Conservation (phyloP, 1,140 invertebrate genomes). For the Acromyrmex heyeri region DNA sequence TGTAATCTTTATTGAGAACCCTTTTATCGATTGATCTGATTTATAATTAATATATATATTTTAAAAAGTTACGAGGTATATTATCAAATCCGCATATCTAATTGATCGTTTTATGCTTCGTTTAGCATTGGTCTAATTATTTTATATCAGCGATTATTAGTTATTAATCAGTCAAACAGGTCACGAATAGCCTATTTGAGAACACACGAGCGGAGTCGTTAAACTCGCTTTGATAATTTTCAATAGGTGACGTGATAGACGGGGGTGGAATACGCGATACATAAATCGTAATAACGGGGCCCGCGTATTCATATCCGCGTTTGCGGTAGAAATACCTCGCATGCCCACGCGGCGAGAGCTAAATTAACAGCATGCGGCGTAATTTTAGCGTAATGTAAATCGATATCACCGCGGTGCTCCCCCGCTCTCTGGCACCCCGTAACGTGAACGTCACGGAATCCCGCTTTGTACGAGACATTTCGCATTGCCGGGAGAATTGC, state of each 20-base stretch:
- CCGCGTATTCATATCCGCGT: slow-evolving; percentile 25
- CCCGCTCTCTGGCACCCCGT: not conserved
- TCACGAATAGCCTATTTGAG: slow-evolving; percentile 15
- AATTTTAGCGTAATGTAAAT: slow-evolving; percentile 62
- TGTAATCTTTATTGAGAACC: not conserved
- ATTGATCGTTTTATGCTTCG: not conserved
- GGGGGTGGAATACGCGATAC: not conserved
- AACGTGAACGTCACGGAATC: slow-evolving; percentile 29
- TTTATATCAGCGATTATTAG: slow-evolving; percentile 8
- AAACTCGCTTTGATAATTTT: slow-evolving; percentile 50
- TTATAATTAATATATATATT: slow-evolving; percentile 4
- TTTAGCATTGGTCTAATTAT: slow-evolving; percentile 2
- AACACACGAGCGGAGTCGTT: not conserved
- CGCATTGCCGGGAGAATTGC: slow-evolving; percentile 48
- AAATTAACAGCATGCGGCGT: slow-evolving; percentile 63
- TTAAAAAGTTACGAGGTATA: not conserved
- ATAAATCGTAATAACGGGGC: slow-evolving; percentile 6
- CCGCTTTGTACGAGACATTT: slow-evolving; percentile 51
- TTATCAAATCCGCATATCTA: not conserved
- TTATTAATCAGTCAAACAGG: slow-evolving; percentile 1
- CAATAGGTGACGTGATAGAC: slow-evolving; percentile 7
- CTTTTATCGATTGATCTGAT: not conserved
- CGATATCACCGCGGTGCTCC: slow-evolving; percentile 44
- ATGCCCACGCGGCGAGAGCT: slow-evolving; percentile 38
- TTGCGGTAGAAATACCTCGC: slow-evolving; percentile 43